Percentiles rank a stretch among this genome's conserved stretches.
Conservation (phyloP, 2,888 invertebrate species). For the Polietes domitor region DNA sequence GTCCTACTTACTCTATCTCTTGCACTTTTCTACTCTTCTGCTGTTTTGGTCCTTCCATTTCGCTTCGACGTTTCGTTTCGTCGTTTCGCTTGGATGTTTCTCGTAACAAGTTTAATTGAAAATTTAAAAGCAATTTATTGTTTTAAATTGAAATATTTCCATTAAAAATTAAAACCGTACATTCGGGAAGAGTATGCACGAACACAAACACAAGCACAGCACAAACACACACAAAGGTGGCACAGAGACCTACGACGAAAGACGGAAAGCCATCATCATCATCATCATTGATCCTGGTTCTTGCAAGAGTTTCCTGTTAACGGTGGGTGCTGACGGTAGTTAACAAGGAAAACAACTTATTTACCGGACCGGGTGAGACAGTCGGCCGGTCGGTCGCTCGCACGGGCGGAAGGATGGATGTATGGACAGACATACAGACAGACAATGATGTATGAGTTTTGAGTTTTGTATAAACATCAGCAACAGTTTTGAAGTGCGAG, state of each 20-base stretch:
- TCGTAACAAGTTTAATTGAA: conserved; percentile 56
- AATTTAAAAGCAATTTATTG: conserved; percentile 54
- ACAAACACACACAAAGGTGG: too few species aligned
- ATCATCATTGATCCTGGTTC: background rate
- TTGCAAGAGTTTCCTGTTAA: conserved; percentile 25
- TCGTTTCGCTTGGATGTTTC: conserved; percentile 41
- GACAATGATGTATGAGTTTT: conserved; percentile 38
- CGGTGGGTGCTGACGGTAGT: background rate
- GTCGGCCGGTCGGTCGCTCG: too few species aligned
- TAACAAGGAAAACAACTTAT: conserved; percentile 22
- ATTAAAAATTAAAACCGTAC: conserved; percentile 30
- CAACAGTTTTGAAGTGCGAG: conserved; percentile 17
- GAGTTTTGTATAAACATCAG: conserved; percentile 20
- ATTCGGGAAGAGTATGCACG: background rate
- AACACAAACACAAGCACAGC: too few species aligned
- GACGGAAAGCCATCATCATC: background rate
- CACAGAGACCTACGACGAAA: background rate
- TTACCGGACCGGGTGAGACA: conserved; percentile 13
- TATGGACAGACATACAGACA: background rate
- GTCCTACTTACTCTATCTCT: conserved; percentile 10
- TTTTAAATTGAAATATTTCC: conserved; percentile 50
- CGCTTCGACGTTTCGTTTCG: conserved; percentile 2
- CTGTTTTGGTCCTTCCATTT: background rate
- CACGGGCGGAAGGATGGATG: background rate
- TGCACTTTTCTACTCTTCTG: background rate